A percentile compares a stretch with the other conserved stretches of the same genome.
phyloP scores from a whole-genome alignment of 2,888 invertebrate species.

The Drosophila imparisetae region DNA sequence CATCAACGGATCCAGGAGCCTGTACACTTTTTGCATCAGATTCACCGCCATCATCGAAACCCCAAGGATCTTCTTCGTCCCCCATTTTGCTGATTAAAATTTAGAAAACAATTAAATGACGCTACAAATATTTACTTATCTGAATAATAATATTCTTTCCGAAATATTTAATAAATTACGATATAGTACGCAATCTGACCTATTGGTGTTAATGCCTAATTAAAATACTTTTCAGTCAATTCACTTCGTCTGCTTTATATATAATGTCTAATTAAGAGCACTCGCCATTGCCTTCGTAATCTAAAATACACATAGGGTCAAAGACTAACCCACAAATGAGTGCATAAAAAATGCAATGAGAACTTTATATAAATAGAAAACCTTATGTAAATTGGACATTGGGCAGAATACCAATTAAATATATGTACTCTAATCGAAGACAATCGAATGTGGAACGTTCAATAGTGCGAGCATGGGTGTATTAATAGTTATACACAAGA shows the following conservation, averaged over 20 bases:
- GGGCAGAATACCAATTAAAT: conserved; percentile 2
- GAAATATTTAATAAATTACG: neutral
- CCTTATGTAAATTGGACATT: conserved; percentile 16
- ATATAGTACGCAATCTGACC: neutral
- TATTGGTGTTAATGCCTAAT: conserved; percentile 8
- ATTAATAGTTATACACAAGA: conserved; percentile 2
- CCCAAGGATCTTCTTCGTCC: conserved; percentile 86
- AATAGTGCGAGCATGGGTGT: neutral
- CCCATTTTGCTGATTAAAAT: conserved; percentile 73
- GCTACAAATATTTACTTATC: neutral
- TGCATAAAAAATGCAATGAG: neutral
- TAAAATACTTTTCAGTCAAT: neutral
- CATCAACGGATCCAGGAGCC: conserved; percentile 65
- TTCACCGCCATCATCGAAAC: conserved; percentile 85
- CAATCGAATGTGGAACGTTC: neutral
- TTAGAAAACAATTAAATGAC: neutral
- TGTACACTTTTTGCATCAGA: conserved; percentile 44
- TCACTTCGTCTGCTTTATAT: neutral
- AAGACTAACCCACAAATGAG: conserved; percentile 8
- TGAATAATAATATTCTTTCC: neutral
- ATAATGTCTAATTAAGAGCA: conserved; percentile 3
- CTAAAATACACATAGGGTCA: conserved; percentile 6
- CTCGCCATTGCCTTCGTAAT: conserved; percentile 17
- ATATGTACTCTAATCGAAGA: conserved; percentile 9
- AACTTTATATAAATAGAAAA: conserved; percentile 8